Conservation (phyloP, 2,797 vertebrate species). For the Poecilia gillii region DNA sequence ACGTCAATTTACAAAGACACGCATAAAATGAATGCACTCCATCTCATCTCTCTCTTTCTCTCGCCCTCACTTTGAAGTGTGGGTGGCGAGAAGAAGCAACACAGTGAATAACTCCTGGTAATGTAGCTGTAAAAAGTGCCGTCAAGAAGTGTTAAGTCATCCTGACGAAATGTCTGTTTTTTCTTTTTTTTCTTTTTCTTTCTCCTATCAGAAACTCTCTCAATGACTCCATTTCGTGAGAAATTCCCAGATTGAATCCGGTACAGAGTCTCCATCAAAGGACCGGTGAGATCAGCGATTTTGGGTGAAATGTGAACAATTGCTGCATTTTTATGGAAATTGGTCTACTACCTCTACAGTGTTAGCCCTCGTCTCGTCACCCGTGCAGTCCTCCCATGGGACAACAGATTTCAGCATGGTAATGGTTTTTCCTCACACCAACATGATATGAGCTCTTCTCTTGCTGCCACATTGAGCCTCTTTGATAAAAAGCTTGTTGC, state of each 20-base stretch:
- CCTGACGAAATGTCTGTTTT: constrained; percentile 17
- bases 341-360: neutral
- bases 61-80: constrained; percentile 39
- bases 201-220: constrained; percentile 13
- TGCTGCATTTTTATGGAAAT: constrained; percentile 5
- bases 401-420: neutral
- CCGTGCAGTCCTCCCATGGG: neutral
- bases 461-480: neutral
- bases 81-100: constrained; percentile 40
- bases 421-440: neutral
- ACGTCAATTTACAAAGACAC: constrained; percentile 7
- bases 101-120: constrained; percentile 37
- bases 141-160: constrained; percentile 35
- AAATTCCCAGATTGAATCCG: neutral
- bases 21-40: neutral
- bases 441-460: neutral
- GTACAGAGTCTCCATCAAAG: neutral
- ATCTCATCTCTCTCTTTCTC: constrained; percentile 7
- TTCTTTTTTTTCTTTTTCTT: neutral
- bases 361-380: neutral
- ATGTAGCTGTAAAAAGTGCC: constrained; percentile 29
- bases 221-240: constrained; percentile 31
- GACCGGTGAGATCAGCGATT: neutral
- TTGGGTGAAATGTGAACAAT: neutral
- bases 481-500: neutral